Evolutionary conservation across 2,888 invertebrate genomes (phyloP).

Genomic region (Eudasyphora cyanicolor): DNA sequence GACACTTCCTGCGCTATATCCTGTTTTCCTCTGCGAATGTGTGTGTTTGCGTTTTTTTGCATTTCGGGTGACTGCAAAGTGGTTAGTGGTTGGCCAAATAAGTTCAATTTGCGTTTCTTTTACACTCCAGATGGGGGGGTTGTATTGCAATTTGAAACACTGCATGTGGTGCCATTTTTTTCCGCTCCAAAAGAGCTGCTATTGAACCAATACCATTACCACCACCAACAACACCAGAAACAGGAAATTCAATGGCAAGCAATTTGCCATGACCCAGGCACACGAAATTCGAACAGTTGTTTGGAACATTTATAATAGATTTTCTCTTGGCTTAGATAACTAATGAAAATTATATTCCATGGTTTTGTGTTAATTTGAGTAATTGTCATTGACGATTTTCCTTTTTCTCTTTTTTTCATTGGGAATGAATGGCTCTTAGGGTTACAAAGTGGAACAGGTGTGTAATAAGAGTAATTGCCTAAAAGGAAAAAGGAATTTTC

Average conservation of each 20-base stretch:
- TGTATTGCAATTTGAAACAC: slow-evolving; percentile 57
- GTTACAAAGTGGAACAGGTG: neutral
- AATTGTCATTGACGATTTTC: neutral
- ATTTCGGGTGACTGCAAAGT: neutral
- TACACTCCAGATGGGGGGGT: neutral
- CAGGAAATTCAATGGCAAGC: neutral
- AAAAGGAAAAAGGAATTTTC: neutral
- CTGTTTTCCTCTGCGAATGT: slow-evolving; percentile 25
- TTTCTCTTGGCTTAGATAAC: neutral
- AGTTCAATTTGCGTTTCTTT: slow-evolving; percentile 12
- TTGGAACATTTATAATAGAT: slow-evolving; percentile 43
- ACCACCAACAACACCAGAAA: too few relatives aligned
- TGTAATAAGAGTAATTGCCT: neutral
- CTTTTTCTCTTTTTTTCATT: too few relatives aligned
- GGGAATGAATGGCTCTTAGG: neutral
- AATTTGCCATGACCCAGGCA: neutral
- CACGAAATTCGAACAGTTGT: slow-evolving; percentile 60
- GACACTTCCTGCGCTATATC: slow-evolving; percentile 33
- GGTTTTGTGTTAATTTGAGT: slow-evolving; percentile 19
- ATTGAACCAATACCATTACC: too few relatives aligned
- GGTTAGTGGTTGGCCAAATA: slow-evolving; percentile 11
- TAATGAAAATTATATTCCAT: slow-evolving; percentile 26
- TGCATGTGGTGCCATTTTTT: slow-evolving; percentile 57
- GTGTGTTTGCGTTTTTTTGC: too few relatives aligned
- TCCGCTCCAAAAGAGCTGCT: too few relatives aligned